These are phyloP conservation scores for Phasianus colchicus DNA, from an alignment of 2,113 vertebrate species.

Conservation along the genomic window DNA sequence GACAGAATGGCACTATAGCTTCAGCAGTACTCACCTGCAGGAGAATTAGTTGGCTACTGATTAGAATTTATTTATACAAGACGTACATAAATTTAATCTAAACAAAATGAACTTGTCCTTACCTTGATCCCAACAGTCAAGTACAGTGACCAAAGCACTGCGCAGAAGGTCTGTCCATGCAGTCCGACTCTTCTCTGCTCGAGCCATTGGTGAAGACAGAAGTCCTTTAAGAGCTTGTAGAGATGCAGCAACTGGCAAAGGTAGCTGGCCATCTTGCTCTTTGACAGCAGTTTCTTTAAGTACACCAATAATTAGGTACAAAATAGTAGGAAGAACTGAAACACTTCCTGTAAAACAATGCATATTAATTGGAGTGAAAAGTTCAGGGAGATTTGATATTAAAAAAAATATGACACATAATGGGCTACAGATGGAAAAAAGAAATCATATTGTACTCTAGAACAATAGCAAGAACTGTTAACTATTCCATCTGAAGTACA, in stretches of 20 bases:
- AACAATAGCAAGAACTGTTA: neutral
- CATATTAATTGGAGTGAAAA: neutral
- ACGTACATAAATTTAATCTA: neutral
- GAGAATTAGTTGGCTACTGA: neutral
- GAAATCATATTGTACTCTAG: neutral
- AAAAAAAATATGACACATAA: neutral
- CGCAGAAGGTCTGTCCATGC: conserved; percentile 88
- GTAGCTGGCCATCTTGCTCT: conserved; percentile 64
- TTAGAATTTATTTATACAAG: neutral
- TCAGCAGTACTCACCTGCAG: neutral
- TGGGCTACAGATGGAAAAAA: neutral
- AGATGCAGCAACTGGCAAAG: conserved; percentile 78
- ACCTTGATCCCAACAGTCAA: conserved; percentile 87
- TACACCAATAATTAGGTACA: conserved; percentile 91
- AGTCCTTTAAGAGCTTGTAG: conserved; percentile 88
- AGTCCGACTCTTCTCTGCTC: conserved; percentile 86
- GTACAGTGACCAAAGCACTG: conserved; percentile 84
- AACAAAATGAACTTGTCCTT: neutral
- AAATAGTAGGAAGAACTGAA: conserved; percentile 91
- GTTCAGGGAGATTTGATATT: neutral
- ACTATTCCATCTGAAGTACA: neutral
- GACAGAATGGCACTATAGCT: neutral
- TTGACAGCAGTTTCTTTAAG: conserved; percentile 85
- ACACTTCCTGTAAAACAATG: conserved; percentile 86
- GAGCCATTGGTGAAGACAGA: conserved; percentile 89